phyloP scores from a whole-genome alignment of 1,140 invertebrate species.

The Drosophila nebulosa region DNA sequence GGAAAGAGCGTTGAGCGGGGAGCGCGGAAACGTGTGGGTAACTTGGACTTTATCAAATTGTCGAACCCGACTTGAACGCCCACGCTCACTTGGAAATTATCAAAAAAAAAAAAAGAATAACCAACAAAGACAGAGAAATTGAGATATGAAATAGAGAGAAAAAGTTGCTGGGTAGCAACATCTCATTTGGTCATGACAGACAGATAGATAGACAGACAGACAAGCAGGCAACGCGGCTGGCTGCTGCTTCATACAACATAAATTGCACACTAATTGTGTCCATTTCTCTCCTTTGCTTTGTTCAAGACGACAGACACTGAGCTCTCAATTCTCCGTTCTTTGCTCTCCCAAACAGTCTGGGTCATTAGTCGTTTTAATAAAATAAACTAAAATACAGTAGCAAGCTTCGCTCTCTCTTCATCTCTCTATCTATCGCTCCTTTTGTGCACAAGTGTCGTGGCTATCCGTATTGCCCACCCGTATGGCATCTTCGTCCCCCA shows the following conservation, averaged over 20 bases:
- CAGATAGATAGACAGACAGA: conserved; percentile 65
- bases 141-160: background rate
- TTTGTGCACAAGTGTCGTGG: conserved; percentile 61
- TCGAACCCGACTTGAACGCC: conserved; percentile 15
- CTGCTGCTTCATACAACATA: conserved; percentile 57
- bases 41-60: conserved; percentile 51
- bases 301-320: conserved; percentile 18
- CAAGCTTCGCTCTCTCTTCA: background rate
- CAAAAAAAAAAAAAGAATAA: too few species aligned
- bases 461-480: conserved; percentile 8
- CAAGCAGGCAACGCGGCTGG: too few species aligned
- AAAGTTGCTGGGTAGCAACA: conserved; percentile 2
- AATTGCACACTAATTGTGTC: conserved; percentile 77
- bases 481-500: background rate
- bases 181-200: conserved; percentile 71
- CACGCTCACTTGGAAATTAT: conserved; percentile 39
- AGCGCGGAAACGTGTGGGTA: conserved; percentile 3
- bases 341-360: background rate
- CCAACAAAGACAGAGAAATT: conserved; percentile 11
- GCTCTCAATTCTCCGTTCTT: conserved; percentile 12
- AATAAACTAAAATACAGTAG: conserved; percentile 50
- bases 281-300: conserved; percentile 49
- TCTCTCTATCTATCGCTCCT: background rate
- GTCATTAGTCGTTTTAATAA: conserved; percentile 53
- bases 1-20: background rate